Base-by-base conservation (phyloP, 1,140 invertebrate genomes). In the Pogonognathellus flavescens region DNA sequence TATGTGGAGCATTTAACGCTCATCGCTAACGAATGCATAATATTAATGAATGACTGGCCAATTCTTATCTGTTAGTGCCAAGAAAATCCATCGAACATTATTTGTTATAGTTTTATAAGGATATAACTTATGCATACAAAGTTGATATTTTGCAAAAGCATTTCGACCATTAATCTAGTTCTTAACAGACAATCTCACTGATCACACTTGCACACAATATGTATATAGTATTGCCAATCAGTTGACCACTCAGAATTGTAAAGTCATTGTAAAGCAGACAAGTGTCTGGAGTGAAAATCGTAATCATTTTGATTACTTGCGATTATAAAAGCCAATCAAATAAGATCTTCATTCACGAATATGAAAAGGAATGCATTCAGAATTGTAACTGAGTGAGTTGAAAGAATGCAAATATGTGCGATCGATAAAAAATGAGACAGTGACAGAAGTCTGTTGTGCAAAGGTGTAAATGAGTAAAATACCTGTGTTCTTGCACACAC, bases 361-460 rank as follows among this genome's bases (percentile, higher is more conserved):
- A 6, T 41, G 66, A 70, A 70, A 76, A 18, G 70, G 16, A 50
- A 50, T 18, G 31, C 31, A 76, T 57, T n/a, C 11, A 57, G 53
- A 57, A 57, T 76, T 76, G 70, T 76, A 25, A 66, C 25, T 76
- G 70, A 76, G n/a, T 76, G 70, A 76, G 41, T 31, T 76, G 31
- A 76, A 76, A 76, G 70, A 76, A 76, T 76, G 70, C 41, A 31
- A 76, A 41, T 76, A 57, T 57, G 53, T 57, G 53, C 10, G 53
- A 41, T 41, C 31, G 31, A 41, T 41, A 41, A 41, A 41, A 41
- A 41, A 41, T 6, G 31, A 41, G 31, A 41, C 31, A 41, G 31
- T 41, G 31, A 41, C 31, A 41, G 31, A 41, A 41, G 6, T 3
- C 31, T 41, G 31, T 41, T 41, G 31, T 41, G 31, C 6, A 41